Evolutionary conservation across 2,888 invertebrate genomes (phyloP), one percentile per base, ranked within the genome.

Genomic region (Drosophila suboccidentalis): DNA sequence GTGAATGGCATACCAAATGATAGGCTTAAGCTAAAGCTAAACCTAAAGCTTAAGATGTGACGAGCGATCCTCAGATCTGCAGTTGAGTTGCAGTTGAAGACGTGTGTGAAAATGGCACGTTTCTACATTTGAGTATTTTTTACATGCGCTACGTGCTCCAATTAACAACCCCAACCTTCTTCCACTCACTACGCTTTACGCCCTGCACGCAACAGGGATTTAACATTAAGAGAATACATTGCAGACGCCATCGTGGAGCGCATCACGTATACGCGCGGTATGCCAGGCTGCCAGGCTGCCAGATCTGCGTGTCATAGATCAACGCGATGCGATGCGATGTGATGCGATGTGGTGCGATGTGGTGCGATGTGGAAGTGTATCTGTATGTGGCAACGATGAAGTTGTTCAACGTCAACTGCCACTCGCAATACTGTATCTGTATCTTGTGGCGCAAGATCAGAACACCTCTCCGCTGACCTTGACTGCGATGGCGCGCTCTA

Each of bases 91-190:
- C 76, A 77, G 69, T 51, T 69, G 65, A 60, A 73, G 71, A 82
- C 90, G 90, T 90, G 90, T 90, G 90, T 90, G 89, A 87, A 90
- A 90, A 90, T 90, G 90, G 86, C 90, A 90, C 90, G 90, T 90
- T 87, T 85, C 83, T 81, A 77, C 75, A 88, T 88, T 85, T 86
- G 83, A 86, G 83, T 72, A 68, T 82, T 70, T 76, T 82, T 82
- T 84, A 70, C 76, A 77, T 83, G 82, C 78, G 87, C 75, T 87
- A 83, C 82, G 87, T 83, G 82, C 85, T 73, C 84, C 82, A 83
- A 83, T 83, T 83, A 83, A 84, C 63, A 44, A 47, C 11, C 62
- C 58, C 46, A 6, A 8, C 1, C 22, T 26, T 26, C 29, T 29
- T 29, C 34, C 51, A 44, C 50, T 39, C 26, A 19, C 13, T 43